A percentile compares a stretch with the other conserved stretches of the same genome.
Evolutionary conservation across 1,140 invertebrate genomes (phyloP).

Genomic region (Trachymyrmex cornetzi): DNA sequence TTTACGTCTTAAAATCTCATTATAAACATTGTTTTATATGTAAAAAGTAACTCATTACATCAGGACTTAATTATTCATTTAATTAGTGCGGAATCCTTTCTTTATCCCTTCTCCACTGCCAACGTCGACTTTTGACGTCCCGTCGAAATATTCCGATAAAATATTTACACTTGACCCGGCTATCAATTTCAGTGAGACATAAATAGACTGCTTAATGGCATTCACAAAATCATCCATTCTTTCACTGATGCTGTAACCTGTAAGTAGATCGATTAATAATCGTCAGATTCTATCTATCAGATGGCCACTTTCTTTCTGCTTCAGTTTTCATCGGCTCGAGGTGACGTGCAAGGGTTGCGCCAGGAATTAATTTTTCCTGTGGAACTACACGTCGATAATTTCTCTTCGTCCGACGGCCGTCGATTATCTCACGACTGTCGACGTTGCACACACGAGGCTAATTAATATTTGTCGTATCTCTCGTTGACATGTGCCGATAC

Average conservation of each 20-base stretch:
- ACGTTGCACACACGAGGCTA: conserved; percentile 15
- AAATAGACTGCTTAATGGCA: conserved; percentile 42
- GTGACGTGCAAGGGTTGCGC: neutral
- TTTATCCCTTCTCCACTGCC: neutral
- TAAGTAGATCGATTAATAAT: conserved; percentile 60
- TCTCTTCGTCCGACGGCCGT: conserved; percentile 48
- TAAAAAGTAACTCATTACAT: too few species aligned
- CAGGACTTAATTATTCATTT: too few species aligned
- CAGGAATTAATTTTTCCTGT: conserved; percentile 51
- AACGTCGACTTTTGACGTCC: neutral
- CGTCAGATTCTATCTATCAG: conserved; percentile 30
- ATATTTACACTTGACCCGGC: neutral
- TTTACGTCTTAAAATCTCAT: too few species aligned
- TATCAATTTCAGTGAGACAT: conserved; percentile 40
- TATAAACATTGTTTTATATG: too few species aligned
- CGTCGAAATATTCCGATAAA: neutral
- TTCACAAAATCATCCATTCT: conserved; percentile 50
- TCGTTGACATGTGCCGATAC: conserved; percentile 34
- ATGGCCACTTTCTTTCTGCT: conserved; percentile 29
- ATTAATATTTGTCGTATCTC: conserved; percentile 56
- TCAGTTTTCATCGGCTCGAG: conserved; percentile 34
- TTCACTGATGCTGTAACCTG: neutral
- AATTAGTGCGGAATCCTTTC: neutral
- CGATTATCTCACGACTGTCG: conserved; percentile 42
- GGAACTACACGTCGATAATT: conserved; percentile 37